Base-by-base conservation (phyloP, 64 coral and sea anemone species). In the Porites lutea region DNA sequence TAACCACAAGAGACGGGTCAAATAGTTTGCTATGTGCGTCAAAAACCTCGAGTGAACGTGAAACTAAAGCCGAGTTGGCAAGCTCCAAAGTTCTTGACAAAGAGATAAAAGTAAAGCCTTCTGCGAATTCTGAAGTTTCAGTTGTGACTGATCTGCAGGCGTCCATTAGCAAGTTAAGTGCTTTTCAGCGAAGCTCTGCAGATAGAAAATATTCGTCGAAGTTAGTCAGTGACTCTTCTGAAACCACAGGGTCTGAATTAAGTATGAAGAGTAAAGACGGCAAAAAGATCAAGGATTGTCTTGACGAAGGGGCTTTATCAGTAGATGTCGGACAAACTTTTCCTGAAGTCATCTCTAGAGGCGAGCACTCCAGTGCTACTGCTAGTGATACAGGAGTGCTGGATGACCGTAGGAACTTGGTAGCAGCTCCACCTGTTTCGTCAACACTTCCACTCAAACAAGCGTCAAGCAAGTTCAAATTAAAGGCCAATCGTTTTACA, bases 331-430 rank as follows among this genome's bases (percentile, higher is more conserved):
- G n/a, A 4, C 49, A 48, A 37, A 44, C 71, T 45, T 63, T 20
- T 10, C 2, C 51, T 48, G 48, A 43, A 82, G 13, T 88, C 19
- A 72, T 47, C n/a, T 75, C 92, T 6, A 89, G 74, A 48, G 87
- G 92, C 51, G 92, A 94, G 23, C 79, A 53, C 48, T 83, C 92
- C 0, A 84, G 16, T n/a, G 13, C 61, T 18, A 68, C 19, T 53
- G 11, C 44, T 49, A 50, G 6, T 48, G 81, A 68, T 21, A 4
- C 10, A 52, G 3, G 15, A 22, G 48, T 52, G 47, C 16, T 52
- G 8, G 10, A 69, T 67, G 19, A 5, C 2, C 50, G 0, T 13
- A 69, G 81, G 62, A 69, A 52, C 69, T 84, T 47, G 15, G 63
- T 46, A 14, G 81, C 47, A 69, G 16, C 15, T n/a, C 81, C 81